A percentile compares a stretch with the other conserved stretches of the same genome.
phyloP scores from a whole-genome alignment of 2,113 vertebrate genomes.

The Pseudolaguvia tuberculata region DNA sequence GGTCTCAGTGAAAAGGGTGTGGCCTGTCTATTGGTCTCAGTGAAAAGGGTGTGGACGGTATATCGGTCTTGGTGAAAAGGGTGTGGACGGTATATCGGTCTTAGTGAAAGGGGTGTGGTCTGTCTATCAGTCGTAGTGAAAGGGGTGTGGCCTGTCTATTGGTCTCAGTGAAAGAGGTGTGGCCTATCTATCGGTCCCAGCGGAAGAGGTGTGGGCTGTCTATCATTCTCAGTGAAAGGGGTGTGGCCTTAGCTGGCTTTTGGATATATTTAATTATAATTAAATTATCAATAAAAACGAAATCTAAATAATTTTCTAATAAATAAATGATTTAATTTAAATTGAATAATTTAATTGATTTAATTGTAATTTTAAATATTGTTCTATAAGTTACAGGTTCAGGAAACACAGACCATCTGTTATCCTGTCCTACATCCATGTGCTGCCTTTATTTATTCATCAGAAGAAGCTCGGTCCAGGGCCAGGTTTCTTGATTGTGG shows the following conservation, averaged over 20 bases:
- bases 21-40: not conserved
- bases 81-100: not conserved
- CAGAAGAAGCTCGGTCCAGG: not conserved
- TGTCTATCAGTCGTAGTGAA: not conserved
- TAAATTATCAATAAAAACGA: too few species aligned
- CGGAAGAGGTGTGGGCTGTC: too few species aligned
- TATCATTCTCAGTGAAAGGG: too few species aligned
- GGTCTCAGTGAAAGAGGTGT: too few species aligned
- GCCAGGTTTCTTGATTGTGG: conserved; percentile 7
- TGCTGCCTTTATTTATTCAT: conserved; percentile 32
- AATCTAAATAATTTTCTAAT: too few species aligned
- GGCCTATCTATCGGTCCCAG: too few species aligned
- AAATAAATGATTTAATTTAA: too few species aligned
- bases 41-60: not conserved
- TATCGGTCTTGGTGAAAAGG: not conserved
- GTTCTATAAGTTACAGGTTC: not conserved
- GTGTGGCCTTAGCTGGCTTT: too few species aligned
- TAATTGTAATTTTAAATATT: not conserved
- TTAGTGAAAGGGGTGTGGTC: not conserved
- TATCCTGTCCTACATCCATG: not conserved
- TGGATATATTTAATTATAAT: too few species aligned
- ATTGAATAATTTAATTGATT: too few species aligned
- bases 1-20: not conserved
- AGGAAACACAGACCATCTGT: not conserved
- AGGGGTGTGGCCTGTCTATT: not conserved